Conservation (phyloP, 2,888 invertebrate genomes). For the Tholera decimalis region DNA sequence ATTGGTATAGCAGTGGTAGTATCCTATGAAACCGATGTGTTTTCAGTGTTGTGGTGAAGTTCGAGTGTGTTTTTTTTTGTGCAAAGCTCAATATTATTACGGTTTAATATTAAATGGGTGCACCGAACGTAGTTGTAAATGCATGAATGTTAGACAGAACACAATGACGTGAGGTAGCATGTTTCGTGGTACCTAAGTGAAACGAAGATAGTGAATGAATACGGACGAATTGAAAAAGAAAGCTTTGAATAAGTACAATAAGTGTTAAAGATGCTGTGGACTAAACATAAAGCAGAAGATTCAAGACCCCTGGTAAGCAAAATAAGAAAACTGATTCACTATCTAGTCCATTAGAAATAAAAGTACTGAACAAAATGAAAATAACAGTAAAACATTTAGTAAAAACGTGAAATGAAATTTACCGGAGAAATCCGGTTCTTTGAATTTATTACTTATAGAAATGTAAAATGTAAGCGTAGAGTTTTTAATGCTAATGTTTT, state of each 20-base stretch:
- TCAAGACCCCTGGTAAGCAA: slow-evolving; percentile 39
- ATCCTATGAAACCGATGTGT: slow-evolving; percentile 24
- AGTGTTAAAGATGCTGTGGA: slow-evolving; percentile 43
- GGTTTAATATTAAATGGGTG: slow-evolving; percentile 18
- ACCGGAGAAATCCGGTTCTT: slow-evolving; percentile 38
- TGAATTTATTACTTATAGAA: slow-evolving; percentile 39
- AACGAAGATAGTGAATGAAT: slow-evolving; percentile 12
- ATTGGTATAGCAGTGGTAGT: slow-evolving; percentile 18
- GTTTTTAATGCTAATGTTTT: slow-evolving; percentile 43
- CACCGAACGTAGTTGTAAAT: background rate
- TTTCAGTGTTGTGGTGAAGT: slow-evolving; percentile 30
- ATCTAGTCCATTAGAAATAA: slow-evolving; percentile 19
- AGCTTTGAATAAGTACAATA: slow-evolving; percentile 13
- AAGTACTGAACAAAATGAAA: slow-evolving; percentile 23
- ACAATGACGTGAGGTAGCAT: slow-evolving; percentile 15
- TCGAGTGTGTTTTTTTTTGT: slow-evolving; percentile 20
- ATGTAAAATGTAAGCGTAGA: slow-evolving; percentile 36
- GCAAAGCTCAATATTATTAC: slow-evolving; percentile 4
- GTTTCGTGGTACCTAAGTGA: slow-evolving; percentile 2
- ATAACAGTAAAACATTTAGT: slow-evolving; percentile 28
- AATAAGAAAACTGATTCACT: slow-evolving; percentile 14
- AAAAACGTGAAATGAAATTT: slow-evolving; percentile 38
- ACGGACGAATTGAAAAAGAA: slow-evolving; percentile 27
- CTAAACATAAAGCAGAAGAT: slow-evolving; percentile 40
- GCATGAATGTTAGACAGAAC: slow-evolving; percentile 4